Conservation (phyloP, 1,140 invertebrate species). For the Diorhabda carinulata region DNA sequence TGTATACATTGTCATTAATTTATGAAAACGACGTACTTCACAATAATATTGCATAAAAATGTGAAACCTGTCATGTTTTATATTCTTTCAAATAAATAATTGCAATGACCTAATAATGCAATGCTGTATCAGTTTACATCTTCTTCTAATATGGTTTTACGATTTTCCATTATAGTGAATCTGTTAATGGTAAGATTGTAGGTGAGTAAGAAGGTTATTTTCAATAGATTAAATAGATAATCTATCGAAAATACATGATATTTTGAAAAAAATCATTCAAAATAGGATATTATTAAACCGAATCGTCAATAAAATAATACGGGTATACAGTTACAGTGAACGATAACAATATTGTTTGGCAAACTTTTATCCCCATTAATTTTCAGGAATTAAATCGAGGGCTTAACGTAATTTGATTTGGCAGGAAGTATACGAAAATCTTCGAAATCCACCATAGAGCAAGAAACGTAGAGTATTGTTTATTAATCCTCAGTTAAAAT, state of each 20-base stretch:
- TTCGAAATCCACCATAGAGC: slow-evolving; percentile 18
- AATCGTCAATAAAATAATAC: too few relatives aligned
- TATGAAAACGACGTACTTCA: background rate
- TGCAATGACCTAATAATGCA: background rate
- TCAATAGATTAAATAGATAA: too few relatives aligned
- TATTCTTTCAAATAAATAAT: background rate
- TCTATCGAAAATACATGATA: too few relatives aligned
- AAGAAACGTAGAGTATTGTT: slow-evolving; percentile 22
- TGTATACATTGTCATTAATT: background rate
- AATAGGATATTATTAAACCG: too few relatives aligned
- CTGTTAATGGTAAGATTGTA: too few relatives aligned
- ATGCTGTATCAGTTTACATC: background rate
- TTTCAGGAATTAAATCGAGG: slow-evolving; percentile 17
- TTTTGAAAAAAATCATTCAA: too few relatives aligned
- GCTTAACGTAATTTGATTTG: slow-evolving; percentile 21
- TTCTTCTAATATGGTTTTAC: background rate
- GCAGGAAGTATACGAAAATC: slow-evolving; percentile 19
- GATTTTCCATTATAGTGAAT: background rate
- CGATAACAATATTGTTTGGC: slow-evolving; percentile 17
- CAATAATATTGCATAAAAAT: background rate
- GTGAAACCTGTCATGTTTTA: background rate
- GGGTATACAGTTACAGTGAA: background rate
- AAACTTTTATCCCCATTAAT: slow-evolving; percentile 24
- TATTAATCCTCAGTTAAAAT: slow-evolving; percentile 20
- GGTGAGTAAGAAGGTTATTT: too few relatives aligned